These are phyloP conservation scores for Forbesichthys agassizii DNA, from an alignment of 2,113 vertebrate genomes.

Conservation along the genomic window DNA sequence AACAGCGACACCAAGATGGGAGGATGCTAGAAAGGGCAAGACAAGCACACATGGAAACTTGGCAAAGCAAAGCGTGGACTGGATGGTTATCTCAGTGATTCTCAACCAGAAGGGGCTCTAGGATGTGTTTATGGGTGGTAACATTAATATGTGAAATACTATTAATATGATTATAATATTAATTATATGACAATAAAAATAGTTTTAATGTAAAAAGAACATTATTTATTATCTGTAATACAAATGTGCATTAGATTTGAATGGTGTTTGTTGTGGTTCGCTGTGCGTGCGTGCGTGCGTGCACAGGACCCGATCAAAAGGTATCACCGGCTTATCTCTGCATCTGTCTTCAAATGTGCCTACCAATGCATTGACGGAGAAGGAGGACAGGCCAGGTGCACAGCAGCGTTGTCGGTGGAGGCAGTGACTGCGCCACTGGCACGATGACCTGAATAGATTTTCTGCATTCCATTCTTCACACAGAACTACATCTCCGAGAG, in stretches of 20 bases:
- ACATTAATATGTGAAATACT: too few relatives aligned
- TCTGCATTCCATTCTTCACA: constrained; percentile 54
- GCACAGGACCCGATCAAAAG: too few relatives aligned
- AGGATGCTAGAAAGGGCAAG: constrained; percentile 53
- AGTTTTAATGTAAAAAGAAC: too few relatives aligned
- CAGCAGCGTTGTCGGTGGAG: constrained; percentile 31
- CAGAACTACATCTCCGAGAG: constrained; percentile 48
- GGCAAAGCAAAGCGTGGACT: constrained; percentile 26
- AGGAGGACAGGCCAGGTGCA: constrained; percentile 38
- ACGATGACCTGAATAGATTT: constrained; percentile 65
- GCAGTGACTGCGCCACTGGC: constrained; percentile 59
- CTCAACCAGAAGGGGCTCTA: too few relatives aligned
- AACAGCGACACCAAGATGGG: constrained; percentile 37
- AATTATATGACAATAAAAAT: too few relatives aligned
- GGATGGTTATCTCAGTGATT: constrained; percentile 31
- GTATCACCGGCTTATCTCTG: not conserved
- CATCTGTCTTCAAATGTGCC: not conserved
- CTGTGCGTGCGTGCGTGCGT: too few relatives aligned
- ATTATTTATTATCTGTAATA: too few relatives aligned
- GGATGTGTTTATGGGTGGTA: too few relatives aligned
- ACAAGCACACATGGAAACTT: constrained; percentile 53
- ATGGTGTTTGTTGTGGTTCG: too few relatives aligned
- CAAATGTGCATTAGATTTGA: too few relatives aligned
- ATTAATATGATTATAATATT: too few relatives aligned
- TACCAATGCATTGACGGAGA: constrained; percentile 19